Percentiles rank a stretch among this genome's conserved stretches.
Evolutionary conservation across 2,888 invertebrate species (phyloP).

Genomic region (Hydrotaea cyrtoneurina): DNA sequence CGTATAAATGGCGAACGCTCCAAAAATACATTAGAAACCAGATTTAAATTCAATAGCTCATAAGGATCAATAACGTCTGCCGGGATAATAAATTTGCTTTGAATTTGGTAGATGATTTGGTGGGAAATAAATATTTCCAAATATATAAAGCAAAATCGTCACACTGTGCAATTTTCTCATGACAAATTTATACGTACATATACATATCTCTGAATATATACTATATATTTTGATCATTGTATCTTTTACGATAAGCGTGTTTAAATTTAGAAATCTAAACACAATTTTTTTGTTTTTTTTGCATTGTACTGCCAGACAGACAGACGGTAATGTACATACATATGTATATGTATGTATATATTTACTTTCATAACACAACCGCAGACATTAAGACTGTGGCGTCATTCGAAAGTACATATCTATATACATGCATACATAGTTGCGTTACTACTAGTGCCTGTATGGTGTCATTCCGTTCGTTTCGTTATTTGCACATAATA

Average conservation of each 20-base stretch:
- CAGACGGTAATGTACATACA: not conserved
- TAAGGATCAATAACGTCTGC: no score
- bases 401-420: not conserved
- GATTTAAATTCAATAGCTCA: no score
- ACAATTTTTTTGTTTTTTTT: not conserved
- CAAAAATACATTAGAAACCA: no score
- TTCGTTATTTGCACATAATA: not conserved
- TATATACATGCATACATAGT: no score
- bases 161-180: not conserved
- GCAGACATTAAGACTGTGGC: not conserved
- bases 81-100: no score
- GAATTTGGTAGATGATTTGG: no score
- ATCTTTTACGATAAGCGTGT: not conserved
- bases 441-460: not conserved
- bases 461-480: not conserved
- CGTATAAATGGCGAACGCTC: no score
- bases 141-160: not conserved
- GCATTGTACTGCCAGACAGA: not conserved
- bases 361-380: slow-evolving; percentile 9
- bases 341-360: no score
- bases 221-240: not conserved
- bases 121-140: no score
- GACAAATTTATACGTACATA: not conserved
- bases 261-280: slow-evolving; percentile 10
- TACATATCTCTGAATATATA: not conserved